Percentiles rank a stretch among this genome's conserved stretches.
Conservation (phyloP, 2,113 vertebrate species). For the Sinocyclocheilus anshuiensis region DNA sequence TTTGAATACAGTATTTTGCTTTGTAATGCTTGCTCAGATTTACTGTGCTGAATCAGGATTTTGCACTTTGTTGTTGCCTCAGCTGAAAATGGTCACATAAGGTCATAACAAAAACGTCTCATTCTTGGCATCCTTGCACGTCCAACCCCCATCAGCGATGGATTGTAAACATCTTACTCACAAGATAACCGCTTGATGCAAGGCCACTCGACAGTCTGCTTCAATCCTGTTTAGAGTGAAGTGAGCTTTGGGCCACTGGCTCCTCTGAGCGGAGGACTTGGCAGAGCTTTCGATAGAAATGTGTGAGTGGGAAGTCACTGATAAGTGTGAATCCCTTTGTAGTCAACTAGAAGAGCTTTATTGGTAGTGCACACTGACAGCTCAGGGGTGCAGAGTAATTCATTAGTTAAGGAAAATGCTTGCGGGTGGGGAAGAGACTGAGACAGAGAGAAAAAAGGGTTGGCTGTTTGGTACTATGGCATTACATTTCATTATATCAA, state of each 20-base stretch:
- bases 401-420: conserved; percentile 29
- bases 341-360: conserved; percentile 34
- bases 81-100: conserved; percentile 2
- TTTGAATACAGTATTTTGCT: conserved; percentile 6
- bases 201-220: conserved; percentile 5
- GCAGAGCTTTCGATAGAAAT: conserved; percentile 27
- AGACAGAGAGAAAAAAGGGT: not conserved
- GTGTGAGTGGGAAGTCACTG: conserved; percentile 5
- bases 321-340: conserved; percentile 40
- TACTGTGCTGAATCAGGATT: conserved; percentile 35
- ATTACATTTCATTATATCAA: not conserved
- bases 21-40: conserved; percentile 22
- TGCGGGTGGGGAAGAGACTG: not conserved
- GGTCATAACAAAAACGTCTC: not conserved
- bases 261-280: conserved; percentile 19
- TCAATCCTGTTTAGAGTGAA: conserved; percentile 28
- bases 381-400: conserved; percentile 37
- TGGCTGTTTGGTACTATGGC: not conserved
- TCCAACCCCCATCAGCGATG: not conserved
- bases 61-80: conserved; percentile 9
- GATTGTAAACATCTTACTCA: not conserved
- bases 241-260: conserved; percentile 28
- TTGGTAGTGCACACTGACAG: conserved; percentile 20
- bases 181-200: conserved; percentile 13
- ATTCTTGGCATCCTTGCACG: not conserved